A percentile compares a stretch with the other conserved stretches of the same genome.
Conservation (phyloP, 2,113 vertebrate genomes). For the Pseudorasbora parva region DNA sequence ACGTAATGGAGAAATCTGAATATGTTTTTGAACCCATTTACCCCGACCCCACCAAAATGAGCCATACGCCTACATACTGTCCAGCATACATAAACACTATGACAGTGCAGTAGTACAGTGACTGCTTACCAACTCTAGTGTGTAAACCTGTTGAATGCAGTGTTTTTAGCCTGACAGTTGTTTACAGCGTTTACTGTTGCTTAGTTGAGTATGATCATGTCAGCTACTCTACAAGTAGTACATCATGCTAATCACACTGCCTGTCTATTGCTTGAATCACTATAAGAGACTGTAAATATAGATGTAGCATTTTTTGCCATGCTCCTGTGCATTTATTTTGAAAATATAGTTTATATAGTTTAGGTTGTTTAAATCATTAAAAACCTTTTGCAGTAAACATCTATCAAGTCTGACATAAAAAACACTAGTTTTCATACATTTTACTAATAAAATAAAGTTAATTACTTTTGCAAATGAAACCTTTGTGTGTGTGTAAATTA, state of each 20-base stretch:
- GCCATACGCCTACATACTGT: background rate
- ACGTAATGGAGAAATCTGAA: conserved; percentile 8
- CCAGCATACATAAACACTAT: background rate
- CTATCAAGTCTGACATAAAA: background rate
- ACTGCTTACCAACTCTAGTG: background rate
- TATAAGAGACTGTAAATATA: background rate
- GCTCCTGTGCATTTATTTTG: too few species aligned
- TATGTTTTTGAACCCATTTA: conserved; percentile 16
- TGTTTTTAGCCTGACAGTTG: background rate
- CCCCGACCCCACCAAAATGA: background rate
- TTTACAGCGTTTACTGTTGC: background rate
- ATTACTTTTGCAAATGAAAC: background rate
- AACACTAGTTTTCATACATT: background rate
- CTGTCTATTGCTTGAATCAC: background rate
- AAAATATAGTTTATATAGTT: background rate
- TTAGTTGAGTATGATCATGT: background rate
- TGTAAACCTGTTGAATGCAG: background rate
- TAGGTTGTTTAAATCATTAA: background rate
- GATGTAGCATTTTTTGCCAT: background rate
- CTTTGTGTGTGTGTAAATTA: background rate
- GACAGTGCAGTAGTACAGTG: background rate
- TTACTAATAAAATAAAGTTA: background rate
- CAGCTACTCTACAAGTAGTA: background rate
- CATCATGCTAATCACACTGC: background rate
- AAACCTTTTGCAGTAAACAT: background rate